Conservation (phyloP, 2,113 vertebrate species). For the Falcunculus frontatus region DNA sequence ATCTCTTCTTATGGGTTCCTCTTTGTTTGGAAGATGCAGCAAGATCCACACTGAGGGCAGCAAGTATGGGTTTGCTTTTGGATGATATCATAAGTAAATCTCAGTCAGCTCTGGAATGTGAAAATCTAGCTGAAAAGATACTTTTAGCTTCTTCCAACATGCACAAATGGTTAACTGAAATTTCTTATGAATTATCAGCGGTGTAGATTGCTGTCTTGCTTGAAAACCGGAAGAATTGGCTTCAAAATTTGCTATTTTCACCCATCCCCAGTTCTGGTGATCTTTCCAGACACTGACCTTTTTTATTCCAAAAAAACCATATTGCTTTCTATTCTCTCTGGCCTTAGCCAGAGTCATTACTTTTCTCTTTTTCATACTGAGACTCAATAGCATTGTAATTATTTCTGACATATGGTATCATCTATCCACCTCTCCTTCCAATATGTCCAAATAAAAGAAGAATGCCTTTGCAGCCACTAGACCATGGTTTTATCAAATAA, state of each 20-base stretch:
- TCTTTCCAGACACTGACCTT: constrained; percentile 25
- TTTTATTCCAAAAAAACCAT: neutral
- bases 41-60: neutral
- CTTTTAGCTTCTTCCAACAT: neutral
- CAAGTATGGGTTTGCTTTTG: neutral
- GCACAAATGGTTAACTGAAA: neutral
- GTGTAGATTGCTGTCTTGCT: neutral
- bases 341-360: constrained; percentile 35
- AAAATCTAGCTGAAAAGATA: neutral
- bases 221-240: neutral
- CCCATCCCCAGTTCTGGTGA: neutral
- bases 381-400: constrained; percentile 43
- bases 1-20: neutral
- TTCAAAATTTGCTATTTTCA: neutral
- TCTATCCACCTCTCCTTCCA: constrained; percentile 35
- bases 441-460: neutral
- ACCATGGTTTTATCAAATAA: neutral
- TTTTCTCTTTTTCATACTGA: constrained; percentile 41
- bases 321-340: constrained; percentile 7
- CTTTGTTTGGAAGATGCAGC: neutral
- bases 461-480: neutral
- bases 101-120: neutral
- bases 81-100: neutral
- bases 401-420: constrained; percentile 54
- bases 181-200: neutral